phyloP scores from a whole-genome alignment of 1,140 invertebrate genomes.

The Pristionchus pacificus region DNA sequence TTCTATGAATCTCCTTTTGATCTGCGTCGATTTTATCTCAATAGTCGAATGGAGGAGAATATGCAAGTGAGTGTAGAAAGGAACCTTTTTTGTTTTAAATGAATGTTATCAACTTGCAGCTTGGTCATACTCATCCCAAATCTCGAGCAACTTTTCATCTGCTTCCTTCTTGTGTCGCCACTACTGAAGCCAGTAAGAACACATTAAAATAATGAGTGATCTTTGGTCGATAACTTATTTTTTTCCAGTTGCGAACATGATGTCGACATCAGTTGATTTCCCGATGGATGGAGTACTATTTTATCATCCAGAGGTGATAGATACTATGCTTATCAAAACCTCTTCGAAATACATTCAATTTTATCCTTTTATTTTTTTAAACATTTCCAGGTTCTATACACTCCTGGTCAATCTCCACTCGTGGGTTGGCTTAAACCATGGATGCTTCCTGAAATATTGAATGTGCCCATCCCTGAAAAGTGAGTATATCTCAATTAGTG shows the following conservation, averaged over 20 bases:
- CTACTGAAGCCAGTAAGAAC: too few species aligned
- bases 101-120: background rate
- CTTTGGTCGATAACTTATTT: too few species aligned
- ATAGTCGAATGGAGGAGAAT: conserved; percentile 19
- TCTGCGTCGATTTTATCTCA: conserved; percentile 28
- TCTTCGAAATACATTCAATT: conserved; percentile 2
- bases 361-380: conserved; percentile 57
- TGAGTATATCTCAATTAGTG: conserved; percentile 27
- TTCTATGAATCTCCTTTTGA: conserved; percentile 59
- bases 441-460: conserved; percentile 77
- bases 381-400: conserved; percentile 68
- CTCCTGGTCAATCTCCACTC: conserved; percentile 73
- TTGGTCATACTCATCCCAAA: background rate
- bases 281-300: conserved; percentile 74
- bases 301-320: conserved; percentile 72
- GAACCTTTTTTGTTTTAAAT: background rate
- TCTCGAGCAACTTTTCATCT: background rate
- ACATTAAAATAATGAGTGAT: too few species aligned
- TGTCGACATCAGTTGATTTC: too few species aligned
- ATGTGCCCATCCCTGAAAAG: conserved; percentile 61
- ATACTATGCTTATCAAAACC: background rate
- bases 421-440: conserved; percentile 81
- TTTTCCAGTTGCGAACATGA: conserved; percentile 15
- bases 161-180: background rate
- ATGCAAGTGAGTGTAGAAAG: conserved; percentile 7